Conservation (phyloP, 2,888 invertebrate species). For the Drosophila phalerata region DNA sequence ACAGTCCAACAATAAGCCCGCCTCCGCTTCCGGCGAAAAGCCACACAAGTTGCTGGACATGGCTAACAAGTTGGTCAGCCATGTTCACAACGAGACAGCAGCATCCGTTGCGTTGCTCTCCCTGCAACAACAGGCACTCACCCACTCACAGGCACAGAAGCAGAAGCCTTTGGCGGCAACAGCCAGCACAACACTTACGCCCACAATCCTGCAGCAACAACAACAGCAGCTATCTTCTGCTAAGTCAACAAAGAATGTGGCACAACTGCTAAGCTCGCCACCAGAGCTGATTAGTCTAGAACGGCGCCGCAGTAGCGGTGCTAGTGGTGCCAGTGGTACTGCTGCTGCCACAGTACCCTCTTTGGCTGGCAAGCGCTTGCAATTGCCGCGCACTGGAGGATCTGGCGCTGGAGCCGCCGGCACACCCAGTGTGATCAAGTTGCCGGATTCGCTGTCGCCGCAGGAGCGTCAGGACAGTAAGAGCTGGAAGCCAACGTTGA, state of each 20-base stretch:
- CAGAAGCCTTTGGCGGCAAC: constrained; percentile 30
- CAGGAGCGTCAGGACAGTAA: constrained; percentile 86
- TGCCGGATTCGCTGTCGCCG: constrained; percentile 84
- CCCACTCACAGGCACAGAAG: constrained; percentile 10
- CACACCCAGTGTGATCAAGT: constrained; percentile 82
- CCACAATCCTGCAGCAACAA: constrained; percentile 24
- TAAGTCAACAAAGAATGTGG: constrained; percentile 38
- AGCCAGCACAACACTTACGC: constrained; percentile 12
- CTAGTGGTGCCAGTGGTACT: background rate
- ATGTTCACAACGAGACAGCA: constrained; percentile 2
- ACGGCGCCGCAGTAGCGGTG: constrained; percentile 83
- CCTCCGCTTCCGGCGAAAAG: constrained; percentile 65
- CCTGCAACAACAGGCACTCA: constrained; percentile 11
- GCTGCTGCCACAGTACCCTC: constrained; percentile 1
- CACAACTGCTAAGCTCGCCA: constrained; percentile 85
- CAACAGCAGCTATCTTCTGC: background rate
- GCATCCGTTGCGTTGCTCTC: constrained; percentile 9
- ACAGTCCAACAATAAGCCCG: constrained; percentile 19
- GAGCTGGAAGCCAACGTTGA: constrained; percentile 90
- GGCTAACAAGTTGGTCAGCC: constrained; percentile 76
- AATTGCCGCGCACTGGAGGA: constrained; percentile 76
- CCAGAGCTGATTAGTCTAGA: constrained; percentile 88
- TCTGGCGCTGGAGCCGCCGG: constrained; percentile 77
- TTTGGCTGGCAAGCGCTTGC: constrained; percentile 47
- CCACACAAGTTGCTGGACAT: constrained; percentile 83